Evolutionary conservation across 1,140 invertebrate species (phyloP).

Genomic region (Helicoverpa zea): DNA sequence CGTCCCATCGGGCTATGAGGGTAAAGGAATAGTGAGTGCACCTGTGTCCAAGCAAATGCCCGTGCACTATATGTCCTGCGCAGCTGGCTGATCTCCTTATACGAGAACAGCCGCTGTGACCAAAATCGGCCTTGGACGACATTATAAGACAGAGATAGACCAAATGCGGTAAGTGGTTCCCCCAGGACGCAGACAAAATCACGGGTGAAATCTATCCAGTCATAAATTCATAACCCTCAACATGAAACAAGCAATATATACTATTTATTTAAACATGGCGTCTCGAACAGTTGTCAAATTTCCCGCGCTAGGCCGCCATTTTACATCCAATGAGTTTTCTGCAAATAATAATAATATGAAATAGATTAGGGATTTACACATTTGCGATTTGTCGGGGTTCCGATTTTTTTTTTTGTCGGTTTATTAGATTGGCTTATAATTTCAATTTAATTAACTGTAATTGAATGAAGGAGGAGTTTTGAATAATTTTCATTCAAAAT

Average conservation of each 20-base stretch:
- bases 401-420: background rate
- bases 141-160: too few species aligned
- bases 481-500: too few species aligned
- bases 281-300: slow-evolving; percentile 60
- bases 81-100: too few species aligned
- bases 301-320: slow-evolving; percentile 52
- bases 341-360: slow-evolving; percentile 9
- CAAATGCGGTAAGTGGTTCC: too few species aligned
- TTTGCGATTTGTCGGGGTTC: slow-evolving; percentile 18
- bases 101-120: too few species aligned
- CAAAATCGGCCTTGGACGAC: too few species aligned
- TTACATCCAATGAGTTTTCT: slow-evolving; percentile 1
- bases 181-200: too few species aligned
- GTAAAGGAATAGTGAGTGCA: too few species aligned
- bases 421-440: background rate
- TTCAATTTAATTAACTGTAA: background rate
- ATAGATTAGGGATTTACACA: background rate
- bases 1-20: too few species aligned
- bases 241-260: slow-evolving; percentile 4
- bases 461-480: background rate
- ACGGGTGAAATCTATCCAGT: too few species aligned
- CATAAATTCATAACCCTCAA: background rate
- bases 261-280: slow-evolving; percentile 25
- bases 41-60: too few species aligned
- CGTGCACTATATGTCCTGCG: too few species aligned